These are phyloP conservation scores for Zosterops hypoxanthus DNA, from an alignment of 2,113 vertebrate species.

Conservation along the genomic window DNA sequence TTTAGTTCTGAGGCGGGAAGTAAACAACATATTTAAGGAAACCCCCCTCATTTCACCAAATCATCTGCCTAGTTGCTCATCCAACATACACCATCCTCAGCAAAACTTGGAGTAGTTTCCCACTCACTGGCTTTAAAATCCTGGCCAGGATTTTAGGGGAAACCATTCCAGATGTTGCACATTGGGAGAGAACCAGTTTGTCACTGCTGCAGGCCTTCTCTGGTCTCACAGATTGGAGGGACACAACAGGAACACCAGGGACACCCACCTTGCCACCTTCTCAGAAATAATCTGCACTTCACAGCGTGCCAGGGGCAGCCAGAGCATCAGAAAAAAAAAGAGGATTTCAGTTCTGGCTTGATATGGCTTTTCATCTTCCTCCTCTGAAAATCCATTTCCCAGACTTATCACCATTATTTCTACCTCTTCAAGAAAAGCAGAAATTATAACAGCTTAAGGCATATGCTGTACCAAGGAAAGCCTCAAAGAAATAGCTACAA, in stretches of 20 bases:
- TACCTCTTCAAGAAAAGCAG: neutral
- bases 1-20: neutral
- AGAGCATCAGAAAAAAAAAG: neutral
- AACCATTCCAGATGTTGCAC: neutral
- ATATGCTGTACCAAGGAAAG: neutral
- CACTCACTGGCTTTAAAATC: neutral
- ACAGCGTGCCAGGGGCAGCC: neutral
- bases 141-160: neutral
- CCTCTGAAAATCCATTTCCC: neutral
- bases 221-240: neutral
- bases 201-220: neutral
- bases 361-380: neutral
- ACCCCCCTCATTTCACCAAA: neutral
- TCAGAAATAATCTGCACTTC: neutral
- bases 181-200: neutral
- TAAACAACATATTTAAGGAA: neutral
- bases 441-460: neutral
- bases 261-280: neutral
- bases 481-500: neutral
- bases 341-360: neutral
- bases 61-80: neutral
- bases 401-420: neutral
- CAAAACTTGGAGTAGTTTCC: neutral
- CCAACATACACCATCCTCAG: neutral
- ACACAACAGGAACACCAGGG: neutral